Base-by-base conservation (phyloP, 2,113 vertebrate genomes). In the Apodemus speciosus region DNA sequence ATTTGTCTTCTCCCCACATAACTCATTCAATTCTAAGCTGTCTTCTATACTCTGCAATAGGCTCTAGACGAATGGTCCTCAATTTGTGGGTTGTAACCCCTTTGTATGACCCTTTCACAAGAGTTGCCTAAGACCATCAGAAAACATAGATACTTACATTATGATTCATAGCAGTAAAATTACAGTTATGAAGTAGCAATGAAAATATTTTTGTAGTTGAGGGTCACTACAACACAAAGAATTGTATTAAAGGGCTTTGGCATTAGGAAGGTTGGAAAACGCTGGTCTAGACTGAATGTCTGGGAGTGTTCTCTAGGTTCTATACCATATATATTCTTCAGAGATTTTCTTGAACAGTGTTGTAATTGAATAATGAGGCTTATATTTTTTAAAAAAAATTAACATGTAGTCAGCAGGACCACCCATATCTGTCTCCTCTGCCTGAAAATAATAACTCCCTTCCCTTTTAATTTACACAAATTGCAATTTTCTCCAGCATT, bases 391-490 rank as follows among this genome's bases (percentile, higher is more conserved):
- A 69, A 23, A 14, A 83, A 58, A 83, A 43, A 40, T 38, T 35
- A 66, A 38, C 6, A 56, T 20, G 25, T 51, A 86, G 4, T 35
- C 56, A 79, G 8, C 0, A 64, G 5, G 73, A 77, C 9, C 27
- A 69, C 13, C 43, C 9, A 21, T 35, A 49, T 35, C 21, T 90
- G 9, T 83, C 73, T 90, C 89, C 13, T 92, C 62, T 80, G 11
- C 32, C 83, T 92, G 35, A 46, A 92, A 88, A 69, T 71, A 93
- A 86, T 27, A 86, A 77, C 32, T 95, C 85, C 7, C 3, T 5
- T 81, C 43, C n/a, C 89, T 91, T 64, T 21, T 40, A 73, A 91
- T 14, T 87, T 51, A 79, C 32, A 21, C 56, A 64, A 9, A 85
- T 23, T 79, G 15, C 15, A 73, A 40, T 88, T 84, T 88, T 86